Evolutionary conservation across 2,888 invertebrate genomes (phyloP).

Genomic region (Troilus luridus): DNA sequence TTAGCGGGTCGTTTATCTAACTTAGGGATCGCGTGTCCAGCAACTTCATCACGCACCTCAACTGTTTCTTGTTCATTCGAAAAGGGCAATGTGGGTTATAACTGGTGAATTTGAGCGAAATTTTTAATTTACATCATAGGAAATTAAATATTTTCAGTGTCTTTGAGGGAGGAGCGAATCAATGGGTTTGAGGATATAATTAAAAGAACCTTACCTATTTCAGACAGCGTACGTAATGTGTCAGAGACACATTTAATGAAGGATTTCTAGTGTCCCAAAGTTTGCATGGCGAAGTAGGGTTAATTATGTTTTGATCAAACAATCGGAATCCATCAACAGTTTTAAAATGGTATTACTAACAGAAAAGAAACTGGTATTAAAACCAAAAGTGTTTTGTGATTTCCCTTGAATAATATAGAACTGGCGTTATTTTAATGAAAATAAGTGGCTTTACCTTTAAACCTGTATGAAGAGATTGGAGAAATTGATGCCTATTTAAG

Average conservation of each 20-base stretch:
- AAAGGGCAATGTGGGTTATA: background rate
- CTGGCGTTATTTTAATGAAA: background rate
- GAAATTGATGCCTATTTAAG: background rate
- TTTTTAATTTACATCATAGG: too few species aligned
- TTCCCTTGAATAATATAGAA: background rate
- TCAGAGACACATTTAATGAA: too few species aligned
- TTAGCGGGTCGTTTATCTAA: slow-evolving; percentile 18
- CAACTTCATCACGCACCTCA: slow-evolving; percentile 5
- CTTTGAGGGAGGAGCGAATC: too few species aligned
- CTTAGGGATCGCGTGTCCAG: slow-evolving; percentile 19
- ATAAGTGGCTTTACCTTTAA: too few species aligned
- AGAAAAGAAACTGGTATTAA: background rate
- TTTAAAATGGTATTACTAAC: background rate
- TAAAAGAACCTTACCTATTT: too few species aligned
- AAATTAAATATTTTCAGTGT: too few species aligned
- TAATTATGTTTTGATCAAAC: too few species aligned
- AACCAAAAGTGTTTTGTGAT: background rate
- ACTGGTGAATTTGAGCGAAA: background rate
- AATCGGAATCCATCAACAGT: too few species aligned
- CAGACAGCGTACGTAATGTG: too few species aligned
- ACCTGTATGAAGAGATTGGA: background rate
- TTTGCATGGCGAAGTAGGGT: too few species aligned
- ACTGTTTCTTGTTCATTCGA: background rate
- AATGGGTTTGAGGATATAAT: too few species aligned
- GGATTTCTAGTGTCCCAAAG: too few species aligned